Base-by-base conservation (phyloP, 2,888 invertebrate genomes). In the Cactoblastis cactorum region DNA sequence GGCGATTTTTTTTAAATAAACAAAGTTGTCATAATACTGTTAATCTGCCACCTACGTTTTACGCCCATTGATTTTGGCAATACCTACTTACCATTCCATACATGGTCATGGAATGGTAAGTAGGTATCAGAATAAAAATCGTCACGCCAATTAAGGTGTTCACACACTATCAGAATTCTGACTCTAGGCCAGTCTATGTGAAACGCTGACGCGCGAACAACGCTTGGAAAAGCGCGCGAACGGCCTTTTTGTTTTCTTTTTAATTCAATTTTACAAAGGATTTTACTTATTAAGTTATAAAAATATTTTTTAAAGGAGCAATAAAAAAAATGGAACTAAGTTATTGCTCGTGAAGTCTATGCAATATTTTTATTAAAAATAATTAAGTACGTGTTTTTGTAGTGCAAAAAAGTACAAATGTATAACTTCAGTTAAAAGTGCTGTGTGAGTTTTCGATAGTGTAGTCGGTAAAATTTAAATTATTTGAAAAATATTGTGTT, bases 91-190 rank as follows among this genome's bases (percentile, higher is more conserved):
- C 41, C 24, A 28, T 6, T 43, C 43, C 41, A 24, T 57, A 55
- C 51, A 57, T 56, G 58, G 58, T 41, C 43, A 43, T 28, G 11
- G 43, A 17, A 28, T n/a, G n/a, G n/a, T n/a, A n/a, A n/a, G n/a
- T n/a, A n/a, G n/a, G n/a, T n/a, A n/a, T n/a, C n/a, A 28, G 12
- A 43, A 43, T n/a, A n/a, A n/a, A 43, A 43, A 43, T 43, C 28
- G 15, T 43, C 43, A 32, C 43, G 50, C 75, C 75, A 69, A 74
- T 67, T 72, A 75, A 62, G 76, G 76, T 67, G 68, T 69, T 67
- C 59, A 64, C 11, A 43, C 28, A 28, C 32, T 43, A 41, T 41
- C 41, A 28, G 14, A 32, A 14, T 37, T 15, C 8, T 15, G 35
- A 1, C 12, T n/a, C 22, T 43, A 43, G 28, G 24, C 15, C 43